A percentile compares a stretch with the other conserved stretches of the same genome.
Evolutionary conservation across 2,113 vertebrate species (phyloP).

Genomic region (Struthidea cinerea): DNA sequence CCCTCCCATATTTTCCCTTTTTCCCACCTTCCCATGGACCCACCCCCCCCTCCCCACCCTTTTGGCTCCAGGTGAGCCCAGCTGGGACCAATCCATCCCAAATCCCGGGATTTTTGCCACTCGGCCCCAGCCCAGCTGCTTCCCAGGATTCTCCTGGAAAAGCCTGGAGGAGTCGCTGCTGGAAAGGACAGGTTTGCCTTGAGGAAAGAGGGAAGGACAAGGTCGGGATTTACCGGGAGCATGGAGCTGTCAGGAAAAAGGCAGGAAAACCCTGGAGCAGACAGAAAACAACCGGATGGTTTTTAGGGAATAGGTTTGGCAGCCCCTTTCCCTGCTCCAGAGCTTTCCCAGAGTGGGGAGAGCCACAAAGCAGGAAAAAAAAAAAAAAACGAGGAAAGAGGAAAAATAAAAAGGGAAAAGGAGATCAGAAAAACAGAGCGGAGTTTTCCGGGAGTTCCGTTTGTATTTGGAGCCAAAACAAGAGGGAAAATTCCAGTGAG

Average conservation of each 20-base stretch:
- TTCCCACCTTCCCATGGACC: neutral
- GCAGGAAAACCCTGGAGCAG: neutral
- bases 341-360: neutral
- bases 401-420: neutral
- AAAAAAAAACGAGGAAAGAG: neutral
- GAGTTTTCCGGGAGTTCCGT: neutral
- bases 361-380: neutral
- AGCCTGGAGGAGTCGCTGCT: neutral
- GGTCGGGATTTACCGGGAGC: neutral
- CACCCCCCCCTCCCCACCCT: neutral
- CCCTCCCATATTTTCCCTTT: neutral
- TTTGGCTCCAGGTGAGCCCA: neutral
- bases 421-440: neutral
- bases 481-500: neutral
- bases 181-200: neutral
- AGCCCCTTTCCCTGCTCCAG: neutral
- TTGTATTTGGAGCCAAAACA: neutral
- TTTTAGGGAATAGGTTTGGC: neutral
- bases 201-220: neutral
- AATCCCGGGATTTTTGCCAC: neutral
- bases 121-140: neutral
- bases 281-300: too few relatives aligned
- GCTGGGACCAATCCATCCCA: neutral
- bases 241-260: neutral
- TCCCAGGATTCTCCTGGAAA: neutral